Base-by-base conservation (phyloP, 2,113 vertebrate genomes). In the Cyprinodon brontotheroides region DNA sequence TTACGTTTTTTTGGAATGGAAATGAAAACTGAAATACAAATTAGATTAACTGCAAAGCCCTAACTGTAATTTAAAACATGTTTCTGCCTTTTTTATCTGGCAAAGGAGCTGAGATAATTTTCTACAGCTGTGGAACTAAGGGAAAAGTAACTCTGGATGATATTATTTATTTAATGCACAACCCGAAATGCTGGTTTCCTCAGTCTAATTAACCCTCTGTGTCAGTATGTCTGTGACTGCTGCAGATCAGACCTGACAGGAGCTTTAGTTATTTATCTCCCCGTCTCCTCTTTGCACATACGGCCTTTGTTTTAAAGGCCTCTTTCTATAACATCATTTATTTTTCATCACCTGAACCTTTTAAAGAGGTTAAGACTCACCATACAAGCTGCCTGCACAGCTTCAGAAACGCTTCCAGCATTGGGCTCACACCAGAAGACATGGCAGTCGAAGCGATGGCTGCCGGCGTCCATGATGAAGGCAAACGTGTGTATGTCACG, bases 341-440 rank as follows among this genome's bases (percentile, higher is more conserved):
- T 4, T 41, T 41, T 41, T 9, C 9, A 41, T 41, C 1, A 9
- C 41, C 41, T 6, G 9, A 41, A 41, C 41, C 41, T 6, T 41
- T 41, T 41, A 41, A 4, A 41, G 41, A 4, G 4, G 41, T 6
- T 17, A 65, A 17, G 40, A 85, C 96, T 96, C 94, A 99, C 97
- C 98, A 99, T 98, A 81, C 98, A 99, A 2, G 98, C 98, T 1
- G 98, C 98, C 90, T 99, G 98, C 11, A 99, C 98, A 0, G 98
- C 98, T 91, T 99, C 98, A 0, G 98, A 99, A 65, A 99, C 97
- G 0, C 92, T 95, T 22, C 94, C 98, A 0, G 97, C 97, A 0
- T 98, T 98, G 8, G 98, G 98, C 20, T 99, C 97, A 3, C 98
- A 99, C 98, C 98, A 99, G 84, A 99, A 98, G 0, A 97, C 92